Evolutionary conservation across 2,888 invertebrate genomes (phyloP), one percentile per base, ranked within the genome.

Genomic region (Chaetoderma sp.): DNA sequence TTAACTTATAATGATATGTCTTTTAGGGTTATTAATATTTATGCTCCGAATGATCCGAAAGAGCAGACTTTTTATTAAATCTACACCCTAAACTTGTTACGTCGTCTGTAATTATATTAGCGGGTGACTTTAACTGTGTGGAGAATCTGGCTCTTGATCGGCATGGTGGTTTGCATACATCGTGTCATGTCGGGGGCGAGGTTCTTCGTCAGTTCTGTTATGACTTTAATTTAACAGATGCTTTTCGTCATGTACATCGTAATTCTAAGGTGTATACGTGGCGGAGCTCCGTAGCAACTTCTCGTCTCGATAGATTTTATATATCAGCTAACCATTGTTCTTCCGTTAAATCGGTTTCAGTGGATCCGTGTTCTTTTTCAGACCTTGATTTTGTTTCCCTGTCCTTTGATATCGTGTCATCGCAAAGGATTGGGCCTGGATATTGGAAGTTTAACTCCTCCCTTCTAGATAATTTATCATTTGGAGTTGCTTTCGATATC

Each of bases 371-470:
- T 45, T 16, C 47, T 49, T 18, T 60, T 28, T 49, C 60, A 4
- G 60, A 60, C 33, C 60, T 49, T 28, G 47, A 42, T 30, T 49
- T 60, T 60, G 49, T 60, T 28, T 25, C 28, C 18, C 21, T 60
- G 2, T 8, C 8, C 3, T 4, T 60, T n/a, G 13, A 13, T 27
- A 25, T 18, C n/a, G 23, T 23, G n/a, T 13, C 27, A n/a, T n/a
- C 21, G 10, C 25, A 23, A 13, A 28, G n/a, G 13, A n/a, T 33
- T 4, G 50, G 49, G 4, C 50, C 30, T 23, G 52, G 52, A 52
- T 60, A 60, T 33, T 60, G 60, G 60, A 47, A 60, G n/a, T 60
- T 47, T 32, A 47, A 60, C 28, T 32, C 32, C 32, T 45, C 60
- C 28, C 10, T 60, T 25, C 18, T 60, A 18, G 21, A 25, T 1